Evolutionary conservation across 2,797 vertebrate genomes (phyloP).

Genomic region (Amniataba percoides): DNA sequence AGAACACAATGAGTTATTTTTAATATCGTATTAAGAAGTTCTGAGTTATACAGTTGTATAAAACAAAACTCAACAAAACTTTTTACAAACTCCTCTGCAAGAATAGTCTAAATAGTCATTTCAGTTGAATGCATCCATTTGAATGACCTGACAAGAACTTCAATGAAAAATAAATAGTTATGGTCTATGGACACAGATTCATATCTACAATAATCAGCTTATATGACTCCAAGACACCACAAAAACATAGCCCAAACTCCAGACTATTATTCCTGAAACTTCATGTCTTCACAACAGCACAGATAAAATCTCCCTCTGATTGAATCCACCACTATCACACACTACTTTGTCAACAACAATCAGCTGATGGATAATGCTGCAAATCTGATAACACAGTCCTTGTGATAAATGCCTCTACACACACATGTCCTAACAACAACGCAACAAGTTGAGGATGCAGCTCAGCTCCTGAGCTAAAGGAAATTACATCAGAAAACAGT

Average conservation of each 20-base stretch:
- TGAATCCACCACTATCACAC: constrained; percentile 52
- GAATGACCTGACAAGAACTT: background rate
- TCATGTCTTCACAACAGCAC: background rate
- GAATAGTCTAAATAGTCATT: background rate
- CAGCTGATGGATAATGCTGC: constrained; percentile 61
- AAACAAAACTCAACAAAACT: background rate
- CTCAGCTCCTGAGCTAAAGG: constrained; percentile 31
- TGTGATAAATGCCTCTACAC: constrained; percentile 21
- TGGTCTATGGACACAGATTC: background rate
- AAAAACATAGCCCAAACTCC: background rate
- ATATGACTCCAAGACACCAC: background rate
- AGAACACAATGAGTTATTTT: background rate
- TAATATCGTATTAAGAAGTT: background rate
- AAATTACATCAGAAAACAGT: constrained; percentile 56
- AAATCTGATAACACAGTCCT: constrained; percentile 56
- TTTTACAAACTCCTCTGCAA: background rate
- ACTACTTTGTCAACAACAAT: constrained; percentile 51
- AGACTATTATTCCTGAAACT: background rate
- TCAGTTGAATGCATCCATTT: background rate
- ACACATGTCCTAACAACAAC: background rate
- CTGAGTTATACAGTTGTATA: background rate
- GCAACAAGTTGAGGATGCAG: constrained; percentile 34
- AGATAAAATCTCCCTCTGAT: constrained; percentile 24
- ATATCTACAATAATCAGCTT: background rate
- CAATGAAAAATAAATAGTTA: background rate